Conservation (phyloP, 1,140 invertebrate species). For the Araneus ventricosus region DNA sequence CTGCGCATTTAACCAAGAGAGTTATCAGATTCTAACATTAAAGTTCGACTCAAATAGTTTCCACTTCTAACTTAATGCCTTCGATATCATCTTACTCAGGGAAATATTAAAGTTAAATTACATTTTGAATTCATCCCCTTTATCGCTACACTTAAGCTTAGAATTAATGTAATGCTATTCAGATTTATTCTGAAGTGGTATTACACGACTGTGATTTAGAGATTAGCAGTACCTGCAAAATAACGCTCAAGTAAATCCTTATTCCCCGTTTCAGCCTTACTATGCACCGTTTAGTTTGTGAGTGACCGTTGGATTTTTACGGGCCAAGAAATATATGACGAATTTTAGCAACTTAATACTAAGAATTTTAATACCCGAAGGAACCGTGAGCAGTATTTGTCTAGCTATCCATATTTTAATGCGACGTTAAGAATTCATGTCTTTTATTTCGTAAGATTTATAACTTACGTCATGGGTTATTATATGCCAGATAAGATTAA, state of each 20-base stretch:
- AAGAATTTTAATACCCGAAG: too few species aligned
- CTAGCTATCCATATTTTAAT: too few species aligned
- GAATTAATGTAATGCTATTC: slow-evolving; percentile 26
- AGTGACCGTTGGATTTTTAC: slow-evolving; percentile 10
- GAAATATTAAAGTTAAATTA: slow-evolving; percentile 2
- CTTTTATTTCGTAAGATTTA: too few species aligned
- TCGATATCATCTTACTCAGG: neutral
- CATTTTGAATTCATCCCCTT: neutral
- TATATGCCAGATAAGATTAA: too few species aligned
- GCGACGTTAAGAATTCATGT: too few species aligned
- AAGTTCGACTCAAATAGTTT: neutral
- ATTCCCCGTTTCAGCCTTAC: neutral
- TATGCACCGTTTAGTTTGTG: slow-evolving; percentile 10
- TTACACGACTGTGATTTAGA: neutral
- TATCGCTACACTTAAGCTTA: neutral
- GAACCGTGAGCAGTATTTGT: too few species aligned
- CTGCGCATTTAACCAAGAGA: too few species aligned
- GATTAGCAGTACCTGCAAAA: neutral
- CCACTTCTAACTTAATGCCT: neutral
- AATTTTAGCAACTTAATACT: too few species aligned
- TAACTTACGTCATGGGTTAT: too few species aligned
- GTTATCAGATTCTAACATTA: too few species aligned
- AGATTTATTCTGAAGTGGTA: slow-evolving; percentile 26
- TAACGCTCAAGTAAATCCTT: slow-evolving; percentile 12
- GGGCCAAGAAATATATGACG: neutral